Base-by-base conservation (phyloP, 2,888 invertebrate species). In the Hemaris fuciformis region DNA sequence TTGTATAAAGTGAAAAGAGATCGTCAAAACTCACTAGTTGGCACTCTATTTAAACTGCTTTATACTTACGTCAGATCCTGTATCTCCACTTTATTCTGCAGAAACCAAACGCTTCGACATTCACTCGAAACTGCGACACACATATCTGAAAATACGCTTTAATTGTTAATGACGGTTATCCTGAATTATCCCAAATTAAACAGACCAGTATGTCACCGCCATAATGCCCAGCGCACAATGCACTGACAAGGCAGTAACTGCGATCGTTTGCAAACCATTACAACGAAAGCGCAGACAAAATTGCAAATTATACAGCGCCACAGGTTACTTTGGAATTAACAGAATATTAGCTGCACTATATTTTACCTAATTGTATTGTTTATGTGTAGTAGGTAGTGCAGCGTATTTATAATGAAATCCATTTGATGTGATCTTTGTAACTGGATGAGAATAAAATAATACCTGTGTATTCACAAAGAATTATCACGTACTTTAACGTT, bases 231-330 rank as follows among this genome's bases (percentile, higher is more conserved):
- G 34, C 70, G 64, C 70, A 76, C 73, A 77, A 72, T 79, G 70
- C 75, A 76, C 64, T 68, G 70, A 72, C 77, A 70, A 64, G 66
- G 73, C 73, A 75, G 76, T 81, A 77, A 75, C 69, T 63, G 69
- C 67, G 73, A 76, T 76, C 78, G 76, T 82, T 83, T 76, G 79
- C 75, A 69, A 73, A 67, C 75, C 80, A 82, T 82, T 79, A 76
- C 72, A 72, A 70, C 63, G 65, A 58, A 62, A 66, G 63, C 62
- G 64, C 67, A 69, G 73, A 74, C 74, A 75, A 76, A 79, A 75
- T 70, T 65, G 62, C 68, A 64, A 69, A 74, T 71, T 69, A 71
- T 57, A 57, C 27, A 34, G 18, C 25, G 13, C 53, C 53, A 53
- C 34, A 46, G 15, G 22, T 34, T 46, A 59, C 20, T 57, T 57